These are phyloP conservation scores for Autographa gamma DNA, from an alignment of 2,888 invertebrate species.

Conservation along the genomic window DNA sequence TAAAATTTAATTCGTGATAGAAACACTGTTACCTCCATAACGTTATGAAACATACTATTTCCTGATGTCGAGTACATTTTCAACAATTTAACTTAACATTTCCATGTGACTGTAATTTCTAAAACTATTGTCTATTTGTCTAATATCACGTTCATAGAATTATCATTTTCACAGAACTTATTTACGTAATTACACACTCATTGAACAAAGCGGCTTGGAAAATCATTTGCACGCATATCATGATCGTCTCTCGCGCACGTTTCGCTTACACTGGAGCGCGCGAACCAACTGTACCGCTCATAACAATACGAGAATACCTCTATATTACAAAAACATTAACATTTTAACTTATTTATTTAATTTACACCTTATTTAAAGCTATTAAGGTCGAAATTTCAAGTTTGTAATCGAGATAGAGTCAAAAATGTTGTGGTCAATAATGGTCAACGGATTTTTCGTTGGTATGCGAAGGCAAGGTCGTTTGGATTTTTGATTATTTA, in stretches of 20 bases:
- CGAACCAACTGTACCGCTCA: conserved; percentile 57
- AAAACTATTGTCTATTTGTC: conserved; percentile 4
- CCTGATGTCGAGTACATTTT: conserved; percentile 48
- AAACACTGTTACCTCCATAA: conserved; percentile 52
- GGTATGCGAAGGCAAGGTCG: conserved; percentile 74
- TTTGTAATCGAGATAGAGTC: conserved; percentile 14
- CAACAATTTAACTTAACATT: conserved; percentile 26
- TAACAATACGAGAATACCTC: conserved; percentile 61
- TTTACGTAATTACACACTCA: conserved; percentile 60
- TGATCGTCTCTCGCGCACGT: conserved; percentile 72
- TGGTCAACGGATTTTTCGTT: conserved; percentile 74
- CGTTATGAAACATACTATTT: conserved; percentile 47
- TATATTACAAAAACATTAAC: conserved; percentile 50
- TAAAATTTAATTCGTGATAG: conserved; percentile 68
- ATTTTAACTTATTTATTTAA: conserved; percentile 39
- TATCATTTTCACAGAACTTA: conserved; percentile 55
- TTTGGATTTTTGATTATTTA: conserved; percentile 59
- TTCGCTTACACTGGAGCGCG: conserved; percentile 66
- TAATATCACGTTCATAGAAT: conserved; percentile 37
- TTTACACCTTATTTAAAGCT: conserved; percentile 37
- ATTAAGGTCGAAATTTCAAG: conserved; percentile 54
- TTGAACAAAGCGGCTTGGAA: conserved; percentile 62
- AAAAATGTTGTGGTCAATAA: conserved; percentile 65
- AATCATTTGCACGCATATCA: conserved; percentile 65
- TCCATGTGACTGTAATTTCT: conserved; percentile 11